These are phyloP conservation scores for Dipodomys merriami DNA, from an alignment of 2,113 vertebrate genomes.

Conservation along the genomic window DNA sequence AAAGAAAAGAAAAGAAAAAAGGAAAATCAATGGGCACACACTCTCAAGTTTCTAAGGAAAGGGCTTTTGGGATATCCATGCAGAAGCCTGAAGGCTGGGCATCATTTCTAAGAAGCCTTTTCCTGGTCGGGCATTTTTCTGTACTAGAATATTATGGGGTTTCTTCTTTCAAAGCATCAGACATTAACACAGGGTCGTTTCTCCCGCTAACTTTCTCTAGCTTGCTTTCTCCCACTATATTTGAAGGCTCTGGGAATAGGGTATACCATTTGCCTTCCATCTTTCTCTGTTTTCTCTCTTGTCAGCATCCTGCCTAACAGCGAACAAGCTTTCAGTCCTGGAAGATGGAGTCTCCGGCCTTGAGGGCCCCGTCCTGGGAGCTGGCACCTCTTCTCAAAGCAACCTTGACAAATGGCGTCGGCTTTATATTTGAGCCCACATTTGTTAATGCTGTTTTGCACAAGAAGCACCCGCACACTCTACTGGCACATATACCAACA, in stretches of 20 bases:
- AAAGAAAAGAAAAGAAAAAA: neutral
- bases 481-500: neutral
- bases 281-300: neutral
- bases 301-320: neutral
- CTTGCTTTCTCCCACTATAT: neutral
- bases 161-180: neutral
- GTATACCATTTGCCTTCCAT: neutral
- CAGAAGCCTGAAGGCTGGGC: neutral
- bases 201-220: neutral
- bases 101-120: neutral
- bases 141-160: neutral
- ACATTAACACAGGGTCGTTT: neutral
- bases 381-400: slow-evolving; percentile 45
- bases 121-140: too few relatives aligned
- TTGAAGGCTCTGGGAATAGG: neutral
- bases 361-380: neutral
- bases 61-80: neutral
- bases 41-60: neutral
- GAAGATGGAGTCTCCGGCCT: slow-evolving; percentile 38
- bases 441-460: slow-evolving; percentile 56
- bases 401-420: slow-evolving; percentile 51
- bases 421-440: slow-evolving; percentile 50
- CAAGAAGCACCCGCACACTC: neutral
- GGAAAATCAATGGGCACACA: too few relatives aligned
- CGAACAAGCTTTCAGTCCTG: slow-evolving; percentile 16